A percentile compares a stretch with the other conserved stretches of the same genome.
Conservation (phyloP, 2,888 invertebrate species). For the Agapostemon virescens region DNA sequence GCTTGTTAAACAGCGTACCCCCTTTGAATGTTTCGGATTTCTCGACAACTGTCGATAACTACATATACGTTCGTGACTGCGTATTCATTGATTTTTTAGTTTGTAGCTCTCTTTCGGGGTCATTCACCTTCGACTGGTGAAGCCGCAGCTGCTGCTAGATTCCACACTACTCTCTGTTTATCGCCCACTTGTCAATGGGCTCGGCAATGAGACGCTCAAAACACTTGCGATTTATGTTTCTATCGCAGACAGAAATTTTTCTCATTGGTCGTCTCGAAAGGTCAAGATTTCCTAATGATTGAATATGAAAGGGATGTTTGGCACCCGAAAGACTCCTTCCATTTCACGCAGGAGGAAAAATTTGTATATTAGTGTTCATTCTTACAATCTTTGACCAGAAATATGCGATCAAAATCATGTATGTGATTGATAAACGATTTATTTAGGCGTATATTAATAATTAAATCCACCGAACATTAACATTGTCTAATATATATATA, state of each 20-base stretch:
- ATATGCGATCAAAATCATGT: neutral
- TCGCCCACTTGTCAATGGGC: conserved; percentile 62
- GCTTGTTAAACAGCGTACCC: neutral
- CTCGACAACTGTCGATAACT: conserved; percentile 21
- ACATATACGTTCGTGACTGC: conserved; percentile 19
- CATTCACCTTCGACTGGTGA: conserved; percentile 56
- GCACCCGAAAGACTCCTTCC: neutral
- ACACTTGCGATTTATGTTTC: conserved; percentile 55
- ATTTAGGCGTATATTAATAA: neutral
- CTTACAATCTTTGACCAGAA: neutral
- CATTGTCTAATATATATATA: too few relatives aligned
- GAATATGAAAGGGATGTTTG: neutral
- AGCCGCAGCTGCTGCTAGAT: conserved; percentile 54
- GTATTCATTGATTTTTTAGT: conserved; percentile 51
- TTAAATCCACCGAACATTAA: too few relatives aligned
- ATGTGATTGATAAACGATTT: neutral
- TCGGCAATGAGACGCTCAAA: conserved; percentile 50
- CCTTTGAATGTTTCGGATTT: conserved; percentile 21
- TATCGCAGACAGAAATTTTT: conserved; percentile 41
- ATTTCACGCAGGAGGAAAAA: neutral
- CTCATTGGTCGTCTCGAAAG: conserved; percentile 38
- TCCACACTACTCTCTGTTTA: conserved; percentile 52
- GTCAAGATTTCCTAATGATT: conserved; percentile 20
- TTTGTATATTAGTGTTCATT: neutral
- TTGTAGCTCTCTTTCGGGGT: conserved; percentile 54